Conservation (phyloP, 30 jellyfish, hydroid and myxozoan genomes). For the Clytia hemisphaerica region DNA sequence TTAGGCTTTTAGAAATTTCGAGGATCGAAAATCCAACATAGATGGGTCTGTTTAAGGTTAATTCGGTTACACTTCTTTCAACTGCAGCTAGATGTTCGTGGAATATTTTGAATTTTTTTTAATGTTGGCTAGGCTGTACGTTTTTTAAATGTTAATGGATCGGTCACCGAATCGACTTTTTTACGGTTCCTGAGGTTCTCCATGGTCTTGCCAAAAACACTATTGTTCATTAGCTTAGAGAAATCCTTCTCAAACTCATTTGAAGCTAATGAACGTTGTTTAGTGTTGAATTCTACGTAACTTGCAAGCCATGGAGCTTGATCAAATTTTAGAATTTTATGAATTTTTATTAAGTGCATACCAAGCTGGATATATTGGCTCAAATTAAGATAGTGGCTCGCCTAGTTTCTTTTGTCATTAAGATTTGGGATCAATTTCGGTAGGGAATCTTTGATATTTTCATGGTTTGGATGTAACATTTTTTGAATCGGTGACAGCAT, state of each 20-base stretch:
- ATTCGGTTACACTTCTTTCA: conserved; percentile 15
- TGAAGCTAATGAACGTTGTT: conserved; percentile 12
- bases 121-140: conserved; percentile 35
- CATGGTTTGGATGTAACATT: too few species aligned
- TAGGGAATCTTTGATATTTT: too few species aligned
- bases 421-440: conserved; percentile 36
- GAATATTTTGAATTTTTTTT: conserved; percentile 22
- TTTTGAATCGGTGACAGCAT: conserved; percentile 21
- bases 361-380: conserved; percentile 32
- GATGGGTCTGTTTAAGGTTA: conserved; percentile 34
- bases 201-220: conserved; percentile 54
- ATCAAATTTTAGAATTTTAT: conserved; percentile 34
- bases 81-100: conserved; percentile 39
- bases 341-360: conserved; percentile 19
- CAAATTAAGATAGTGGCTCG: conserved; percentile 22
- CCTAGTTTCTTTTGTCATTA: conserved; percentile 33
- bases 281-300: conserved; percentile 49
- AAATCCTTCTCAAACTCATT: conserved; percentile 54
- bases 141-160: neutral
- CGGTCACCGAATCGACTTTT: conserved; percentile 25
- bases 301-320: conserved; percentile 45
- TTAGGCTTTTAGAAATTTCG: conserved; percentile 34
- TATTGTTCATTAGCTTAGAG: conserved; percentile 42
- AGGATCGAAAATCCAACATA: conserved; percentile 44
- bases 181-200: conserved; percentile 48